phyloP scores from a whole-genome alignment of 2,797 vertebrate species.

The Pipistrellus pygmaeus region DNA sequence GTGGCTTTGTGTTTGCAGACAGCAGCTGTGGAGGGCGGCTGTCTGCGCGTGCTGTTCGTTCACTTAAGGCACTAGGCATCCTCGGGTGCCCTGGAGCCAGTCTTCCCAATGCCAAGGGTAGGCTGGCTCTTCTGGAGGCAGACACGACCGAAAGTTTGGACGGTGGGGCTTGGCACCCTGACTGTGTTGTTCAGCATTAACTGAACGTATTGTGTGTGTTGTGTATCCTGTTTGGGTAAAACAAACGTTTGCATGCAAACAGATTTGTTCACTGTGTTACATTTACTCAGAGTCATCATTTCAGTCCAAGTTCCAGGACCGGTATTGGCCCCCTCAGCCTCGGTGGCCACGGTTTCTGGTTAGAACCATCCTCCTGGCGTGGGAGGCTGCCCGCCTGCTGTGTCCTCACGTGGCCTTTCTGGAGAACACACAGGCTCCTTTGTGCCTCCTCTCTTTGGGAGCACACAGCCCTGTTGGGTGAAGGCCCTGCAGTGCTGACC shows the following conservation, averaged over 20 bases:
- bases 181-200: not conserved
- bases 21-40: not conserved
- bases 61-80: too few species aligned
- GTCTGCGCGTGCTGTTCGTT: accelerated
- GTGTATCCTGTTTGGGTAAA: not conserved
- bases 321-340: too few species aligned
- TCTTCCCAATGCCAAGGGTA: accelerated
- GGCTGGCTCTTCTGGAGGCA: too few species aligned
- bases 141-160: not conserved
- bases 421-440: too few species aligned
- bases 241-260: not conserved
- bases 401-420: not conserved
- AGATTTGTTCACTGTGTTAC: not conserved
- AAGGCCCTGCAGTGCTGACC: not conserved
- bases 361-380: not conserved
- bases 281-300: not conserved
- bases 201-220: too few species aligned
- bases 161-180: not conserved
- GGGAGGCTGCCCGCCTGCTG: not conserved
- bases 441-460: not conserved
- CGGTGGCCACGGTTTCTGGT: not conserved
- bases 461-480: not conserved
- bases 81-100: not conserved
- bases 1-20: not conserved
- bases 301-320: too few species aligned